Conservation (phyloP, 1,140 invertebrate genomes). For the Drosophila ficusphila region DNA sequence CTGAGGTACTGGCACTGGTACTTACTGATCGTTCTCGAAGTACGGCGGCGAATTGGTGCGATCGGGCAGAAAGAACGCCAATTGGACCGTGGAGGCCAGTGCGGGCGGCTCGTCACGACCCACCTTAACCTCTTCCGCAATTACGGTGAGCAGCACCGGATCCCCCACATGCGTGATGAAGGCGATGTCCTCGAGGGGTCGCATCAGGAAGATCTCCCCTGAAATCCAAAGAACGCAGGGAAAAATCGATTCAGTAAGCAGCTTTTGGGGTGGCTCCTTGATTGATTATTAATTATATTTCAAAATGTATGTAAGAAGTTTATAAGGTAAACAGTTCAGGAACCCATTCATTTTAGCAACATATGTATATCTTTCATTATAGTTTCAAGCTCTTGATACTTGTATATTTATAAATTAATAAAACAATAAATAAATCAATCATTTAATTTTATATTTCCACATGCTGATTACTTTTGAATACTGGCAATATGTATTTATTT, state of each 20-base stretch:
- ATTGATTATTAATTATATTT: no score
- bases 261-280: neutral
- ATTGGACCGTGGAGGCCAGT: conserved; percentile 90
- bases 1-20: no score
- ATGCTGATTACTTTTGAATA: no score
- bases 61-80: conserved; percentile 91
- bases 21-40: conserved; percentile 91
- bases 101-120: conserved; percentile 89
- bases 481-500: no score
- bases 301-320: no score
- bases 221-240: conserved; percentile 34
- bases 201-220: conserved; percentile 91
- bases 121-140: conserved; percentile 92
- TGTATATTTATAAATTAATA: no score
- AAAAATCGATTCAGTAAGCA: neutral
- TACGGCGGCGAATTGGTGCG: conserved; percentile 90
- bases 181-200: conserved; percentile 90
- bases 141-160: conserved; percentile 91
- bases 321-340: no score
- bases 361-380: no score
- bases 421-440: no score
- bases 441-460: no score
- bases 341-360: no score
- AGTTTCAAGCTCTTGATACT: no score
- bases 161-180: conserved; percentile 90